A percentile compares a stretch with the other conserved stretches of the same genome.
Evolutionary conservation across 2,888 invertebrate genomes (phyloP).

Genomic region (Julus scandinavius): DNA sequence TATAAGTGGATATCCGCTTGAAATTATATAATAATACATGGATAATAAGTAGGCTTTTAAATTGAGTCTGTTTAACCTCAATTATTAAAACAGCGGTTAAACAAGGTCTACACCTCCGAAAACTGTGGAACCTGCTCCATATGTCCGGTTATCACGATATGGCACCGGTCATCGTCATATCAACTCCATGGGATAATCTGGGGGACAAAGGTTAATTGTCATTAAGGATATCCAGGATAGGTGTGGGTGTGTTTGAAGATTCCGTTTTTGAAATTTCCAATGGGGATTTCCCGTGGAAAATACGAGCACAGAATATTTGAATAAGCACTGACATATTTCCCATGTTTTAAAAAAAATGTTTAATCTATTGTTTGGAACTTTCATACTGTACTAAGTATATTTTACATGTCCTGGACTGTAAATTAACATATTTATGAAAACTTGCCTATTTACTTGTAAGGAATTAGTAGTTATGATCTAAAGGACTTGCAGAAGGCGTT

Average conservation of each 20-base stretch:
- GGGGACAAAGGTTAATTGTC: constrained; percentile 41
- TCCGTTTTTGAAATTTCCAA: neutral
- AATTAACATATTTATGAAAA: too few relatives aligned
- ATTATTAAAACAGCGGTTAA: constrained; percentile 11
- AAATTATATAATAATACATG: neutral
- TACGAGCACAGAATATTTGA: too few relatives aligned
- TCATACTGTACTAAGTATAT: too few relatives aligned
- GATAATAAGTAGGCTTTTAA: neutral
- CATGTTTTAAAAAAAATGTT: too few relatives aligned
- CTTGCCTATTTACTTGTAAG: too few relatives aligned
- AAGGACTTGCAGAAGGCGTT: too few relatives aligned
- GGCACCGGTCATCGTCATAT: neutral
- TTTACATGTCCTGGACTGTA: too few relatives aligned
- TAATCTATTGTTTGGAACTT: too few relatives aligned
- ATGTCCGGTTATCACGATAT: neutral
- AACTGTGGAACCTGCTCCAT: neutral
- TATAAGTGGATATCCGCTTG: constrained; percentile 29
- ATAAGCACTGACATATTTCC: too few relatives aligned
- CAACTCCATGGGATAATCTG: neutral
- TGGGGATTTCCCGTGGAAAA: neutral
- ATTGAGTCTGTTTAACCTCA: constrained; percentile 1
- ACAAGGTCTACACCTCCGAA: neutral
- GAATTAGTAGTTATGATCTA: too few relatives aligned
- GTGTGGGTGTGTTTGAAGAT: neutral
- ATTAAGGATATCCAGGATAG: neutral